A percentile compares a stretch with the other conserved stretches of the same genome.
Conservation (phyloP, 2,797 vertebrate genomes). For the Chromis chromis region DNA sequence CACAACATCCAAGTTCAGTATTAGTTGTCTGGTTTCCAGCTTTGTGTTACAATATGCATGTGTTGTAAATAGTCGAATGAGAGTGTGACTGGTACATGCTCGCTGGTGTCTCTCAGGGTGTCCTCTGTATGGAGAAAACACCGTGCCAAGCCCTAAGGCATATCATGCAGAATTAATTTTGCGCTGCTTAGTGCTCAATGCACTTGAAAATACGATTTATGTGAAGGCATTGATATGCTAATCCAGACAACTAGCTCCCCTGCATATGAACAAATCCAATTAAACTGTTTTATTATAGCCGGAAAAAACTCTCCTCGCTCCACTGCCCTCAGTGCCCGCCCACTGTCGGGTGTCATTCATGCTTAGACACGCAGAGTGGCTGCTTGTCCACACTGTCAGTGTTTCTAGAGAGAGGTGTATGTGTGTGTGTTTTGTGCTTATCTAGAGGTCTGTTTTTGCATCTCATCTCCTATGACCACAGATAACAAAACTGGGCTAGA, state of each 20-base stretch:
- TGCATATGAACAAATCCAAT: constrained; percentile 90
- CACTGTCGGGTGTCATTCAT: constrained; percentile 79
- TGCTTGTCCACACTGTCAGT: constrained; percentile 50
- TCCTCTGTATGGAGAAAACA: constrained; percentile 61
- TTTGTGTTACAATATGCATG: neutral
- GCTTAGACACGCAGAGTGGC: constrained; percentile 63
- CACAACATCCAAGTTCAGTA: neutral
- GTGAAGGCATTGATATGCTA: constrained; percentile 89
- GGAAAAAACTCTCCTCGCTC: constrained; percentile 80
- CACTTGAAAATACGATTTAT: constrained; percentile 89
- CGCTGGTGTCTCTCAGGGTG: constrained; percentile 54
- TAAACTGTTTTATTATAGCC: constrained; percentile 87
- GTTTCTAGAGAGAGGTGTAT: constrained; percentile 21
- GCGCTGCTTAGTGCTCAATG: constrained; percentile 86
- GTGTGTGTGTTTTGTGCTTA: constrained; percentile 27
- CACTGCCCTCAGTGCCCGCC: constrained; percentile 81
- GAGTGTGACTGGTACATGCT: constrained; percentile 34
- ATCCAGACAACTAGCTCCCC: constrained; percentile 86
- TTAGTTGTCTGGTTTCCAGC: constrained; percentile 8
- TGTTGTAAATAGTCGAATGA: constrained; percentile 2
- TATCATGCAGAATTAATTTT: constrained; percentile 88
- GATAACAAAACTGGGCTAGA: neutral
- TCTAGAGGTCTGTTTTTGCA: constrained; percentile 14
- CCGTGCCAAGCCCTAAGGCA: constrained; percentile 73
- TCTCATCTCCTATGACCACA: constrained; percentile 5